Evolutionary conservation across 1,140 invertebrate genomes (phyloP), one percentile per base, ranked within the genome.

Genomic region (Trichonephila clavipes): DNA sequence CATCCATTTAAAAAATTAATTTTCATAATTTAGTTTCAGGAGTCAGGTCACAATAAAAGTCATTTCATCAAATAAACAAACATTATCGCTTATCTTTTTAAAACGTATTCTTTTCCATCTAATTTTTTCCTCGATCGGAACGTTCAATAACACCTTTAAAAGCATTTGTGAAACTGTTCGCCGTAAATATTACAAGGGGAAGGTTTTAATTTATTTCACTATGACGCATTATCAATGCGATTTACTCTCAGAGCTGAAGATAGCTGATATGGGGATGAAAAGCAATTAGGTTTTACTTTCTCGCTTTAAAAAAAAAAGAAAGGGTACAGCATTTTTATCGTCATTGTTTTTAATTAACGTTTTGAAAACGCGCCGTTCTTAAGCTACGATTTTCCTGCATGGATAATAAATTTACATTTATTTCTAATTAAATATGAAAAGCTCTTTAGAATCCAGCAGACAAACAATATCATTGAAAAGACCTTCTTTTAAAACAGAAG

Each of bases 351-450:
- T 64, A 87, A 87, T 87, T 87, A 87, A 87, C 85, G 61, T 87
- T 87, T 87, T 62, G 58, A 87, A 62, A 64, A 87, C 19, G 28
- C 58, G 24, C 51, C 61, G 28, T 87, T 62, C 24, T 64, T 87
- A 87, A 87, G 51, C 61, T 28, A 40, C 40, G 28, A 64, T 34
- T 87, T 10, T 62, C 58, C 19, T 6, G 62, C 28, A 62, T 14
- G 28, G 40, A 58, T 40, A 87, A 87, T 87, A 87, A 87, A 87
- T 87, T 87, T 87, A 62, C 85, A 87, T 87, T 87, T 62, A 87
- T 34, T 87, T 87, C 85, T 87, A 87, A 87, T 87, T 87, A 87
- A 87, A 87, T 61, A 59, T 51, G 82, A 77, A 77, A 77, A 77
- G 69, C 28, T 28, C 69, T 34, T 77, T 83, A 59, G 82, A 51